These are phyloP conservation scores for Salticus scenicus DNA, from an alignment of 2,888 invertebrate species.

Conservation along the genomic window DNA sequence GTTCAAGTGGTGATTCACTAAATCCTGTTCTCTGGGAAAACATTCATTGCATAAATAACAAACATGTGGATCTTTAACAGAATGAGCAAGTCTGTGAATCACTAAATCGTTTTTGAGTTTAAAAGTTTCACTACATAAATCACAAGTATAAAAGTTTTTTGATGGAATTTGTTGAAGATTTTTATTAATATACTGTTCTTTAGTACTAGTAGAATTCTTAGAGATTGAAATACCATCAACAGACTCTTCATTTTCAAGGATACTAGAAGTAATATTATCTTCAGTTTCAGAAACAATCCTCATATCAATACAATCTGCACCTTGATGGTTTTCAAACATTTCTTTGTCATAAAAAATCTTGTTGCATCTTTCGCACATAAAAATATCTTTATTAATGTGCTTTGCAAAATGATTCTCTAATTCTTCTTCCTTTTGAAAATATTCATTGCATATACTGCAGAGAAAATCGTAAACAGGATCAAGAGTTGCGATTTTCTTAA, in stretches of 20 bases:
- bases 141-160: not conserved
- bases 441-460: not conserved
- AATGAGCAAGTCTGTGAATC: not conserved
- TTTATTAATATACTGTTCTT: not conserved
- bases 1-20: not conserved
- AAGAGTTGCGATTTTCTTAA: not conserved
- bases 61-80: not conserved
- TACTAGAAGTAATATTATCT: no score
- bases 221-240: no score
- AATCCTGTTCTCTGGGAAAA: not conserved
- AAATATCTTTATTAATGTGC: not conserved
- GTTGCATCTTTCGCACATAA: not conserved
- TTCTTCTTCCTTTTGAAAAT: not conserved
- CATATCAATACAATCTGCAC: not conserved
- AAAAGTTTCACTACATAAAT: not conserved
- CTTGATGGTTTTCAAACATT: not conserved
- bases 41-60: not conserved
- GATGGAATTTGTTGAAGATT: no score
- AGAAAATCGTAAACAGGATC: not conserved
- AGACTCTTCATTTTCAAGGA: no score
- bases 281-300: not conserved
- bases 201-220: no score
- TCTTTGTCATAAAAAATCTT: not conserved
- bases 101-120: not conserved
- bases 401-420: not conserved